Evolutionary conservation across 2,888 invertebrate species (phyloP), one percentile per base, ranked within the genome.

Genomic region (Pammene fasciana): DNA sequence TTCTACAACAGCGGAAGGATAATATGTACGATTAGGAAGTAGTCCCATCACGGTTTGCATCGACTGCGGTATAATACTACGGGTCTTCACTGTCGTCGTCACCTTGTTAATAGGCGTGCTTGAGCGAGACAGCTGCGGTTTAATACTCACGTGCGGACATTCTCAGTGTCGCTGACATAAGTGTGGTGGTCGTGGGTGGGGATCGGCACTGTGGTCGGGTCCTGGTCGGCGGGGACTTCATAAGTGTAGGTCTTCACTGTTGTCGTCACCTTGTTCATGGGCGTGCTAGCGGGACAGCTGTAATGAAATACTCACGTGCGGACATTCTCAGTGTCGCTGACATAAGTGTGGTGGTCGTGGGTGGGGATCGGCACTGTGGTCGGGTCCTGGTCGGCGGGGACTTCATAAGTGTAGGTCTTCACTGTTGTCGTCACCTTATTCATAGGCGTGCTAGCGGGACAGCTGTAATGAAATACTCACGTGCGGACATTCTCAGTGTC

Each of bases 371-470:
- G 92, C 71, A 89, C 83, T 5, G 93, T 85, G 76, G 94, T 84
- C 76, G 93, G 90, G 76, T 94, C 93, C 82, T 93, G 90, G 79
- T 94, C 95, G 0, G 95, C 95, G 0, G 97, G 97, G 71, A 97
- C 95, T 87, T 97, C 96, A 86, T 97, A 97, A 10, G 97, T 97
- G 90, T 97, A 97, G 0, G 97, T 97, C 87, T 95, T 95, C 74
- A 96, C 95, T 0, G 95, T 96, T 0, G 95, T 95, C 9, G 95
- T 95, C 76, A 96, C 95, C 81, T 95, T 95, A 76, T 95, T 95
- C 88, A 95, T 95, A 1, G 95, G 95, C 0, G 94, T 91, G 18
- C 87, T 79, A 79, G 38, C 90, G 86, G 34, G 88, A 76, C 11
- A 92, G 77, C 91, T 91, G 82, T 2, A 66, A 18, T 34, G 5